These are phyloP conservation scores for Hycleus cichorii DNA, from an alignment of 1,140 invertebrate genomes.

Conservation along the genomic window DNA sequence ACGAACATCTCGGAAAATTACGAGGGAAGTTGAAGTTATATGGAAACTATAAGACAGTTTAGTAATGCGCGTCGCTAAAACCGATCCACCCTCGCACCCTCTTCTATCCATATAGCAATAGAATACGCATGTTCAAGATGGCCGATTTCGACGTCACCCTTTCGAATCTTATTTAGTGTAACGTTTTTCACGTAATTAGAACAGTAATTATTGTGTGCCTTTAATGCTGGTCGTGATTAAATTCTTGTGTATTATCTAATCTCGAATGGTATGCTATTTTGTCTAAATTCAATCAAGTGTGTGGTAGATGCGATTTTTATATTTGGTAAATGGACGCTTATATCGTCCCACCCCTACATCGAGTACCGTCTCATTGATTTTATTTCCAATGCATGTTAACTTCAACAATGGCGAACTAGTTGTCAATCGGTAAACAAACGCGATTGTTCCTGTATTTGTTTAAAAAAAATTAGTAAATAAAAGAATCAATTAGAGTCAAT, in stretches of 20 bases:
- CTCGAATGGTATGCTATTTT: not conserved
- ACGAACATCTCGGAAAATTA: not conserved
- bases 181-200: slow-evolving; percentile 23
- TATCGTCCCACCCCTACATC: slow-evolving; percentile 4
- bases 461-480: no score
- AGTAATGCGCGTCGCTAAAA: not conserved
- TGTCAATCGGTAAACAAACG: no score
- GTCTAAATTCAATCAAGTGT: not conserved
- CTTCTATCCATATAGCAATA: not conserved
- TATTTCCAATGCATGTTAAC: slow-evolving; percentile 26
- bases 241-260: not conserved
- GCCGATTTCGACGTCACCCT: slow-evolving; percentile 21
- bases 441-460: no score
- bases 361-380: slow-evolving; percentile 26
- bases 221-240: not conserved
- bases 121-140: slow-evolving; percentile 25
- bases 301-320: not conserved
- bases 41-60: not conserved
- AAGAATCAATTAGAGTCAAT: no score
- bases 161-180: slow-evolving; percentile 19
- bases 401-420: slow-evolving; percentile 23
- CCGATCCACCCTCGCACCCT: not conserved
- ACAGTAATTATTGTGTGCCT: slow-evolving; percentile 4
- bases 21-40: slow-evolving; percentile 10
- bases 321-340: slow-evolving; percentile 2